Base-by-base conservation (phyloP, 2,113 vertebrate genomes). In the Chinchilla lanigera region DNA sequence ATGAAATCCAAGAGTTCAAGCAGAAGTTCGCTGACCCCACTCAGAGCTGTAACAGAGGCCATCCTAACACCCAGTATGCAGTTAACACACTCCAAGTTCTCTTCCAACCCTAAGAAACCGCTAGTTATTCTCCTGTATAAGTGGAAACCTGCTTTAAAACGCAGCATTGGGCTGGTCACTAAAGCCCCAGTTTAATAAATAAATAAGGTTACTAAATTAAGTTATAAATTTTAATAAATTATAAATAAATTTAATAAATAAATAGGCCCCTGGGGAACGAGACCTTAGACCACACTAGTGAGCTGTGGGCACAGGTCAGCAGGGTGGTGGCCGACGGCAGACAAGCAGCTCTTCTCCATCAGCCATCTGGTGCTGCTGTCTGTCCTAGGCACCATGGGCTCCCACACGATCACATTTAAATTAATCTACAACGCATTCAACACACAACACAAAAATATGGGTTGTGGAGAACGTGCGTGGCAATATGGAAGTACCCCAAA, bases 331-430 rank as follows among this genome's bases (percentile, higher is more conserved):
- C 77, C 44, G 9, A 44, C 11, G 26, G 20, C 38, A 82, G 24
- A 20, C 19, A 20, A 47, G 0, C 8, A 26, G 35, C 16, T 3
- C 20, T 41, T 41, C 2, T 13, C 17, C 7, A 22, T 26, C 6
- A 14, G 17, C 8, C 73, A 50, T 50, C n/a, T n/a, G n/a, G n/a
- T 7, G 16, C 6, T 80, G 24, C 50, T 28, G 11, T 52, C 58
- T 65, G 19, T 61, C 50, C 41, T 16, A 17, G 78, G 33, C 6
- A 54, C 30, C 0, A 0, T 6, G 14, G 30, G 56, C 54, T 9
- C 35, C 41, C 0, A 3, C 17, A 17, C 7, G 11, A 33, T 24
- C 16, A 41, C 38, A 58, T 33, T 26, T 90, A 77, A 41, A 77
- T 1, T n/a, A 41, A 35, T 7, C 67, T 84, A 14, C 73, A 26